Evolutionary conservation across 2,888 invertebrate species (phyloP).

Genomic region (Athalia rosae): DNA sequence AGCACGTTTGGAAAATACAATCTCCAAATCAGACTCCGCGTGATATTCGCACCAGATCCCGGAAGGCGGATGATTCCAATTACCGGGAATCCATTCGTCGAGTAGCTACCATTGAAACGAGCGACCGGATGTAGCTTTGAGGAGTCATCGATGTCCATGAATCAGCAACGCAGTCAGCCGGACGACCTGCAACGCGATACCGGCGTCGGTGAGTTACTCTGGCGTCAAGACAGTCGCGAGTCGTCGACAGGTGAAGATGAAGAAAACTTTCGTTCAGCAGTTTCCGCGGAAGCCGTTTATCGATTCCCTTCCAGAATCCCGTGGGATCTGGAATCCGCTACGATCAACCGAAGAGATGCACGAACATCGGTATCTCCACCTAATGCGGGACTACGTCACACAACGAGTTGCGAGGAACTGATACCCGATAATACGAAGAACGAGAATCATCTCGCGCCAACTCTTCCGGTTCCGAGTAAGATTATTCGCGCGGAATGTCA

Average conservation of each 20-base stretch:
- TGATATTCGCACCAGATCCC: background rate
- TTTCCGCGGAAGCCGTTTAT: background rate
- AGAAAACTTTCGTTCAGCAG: background rate
- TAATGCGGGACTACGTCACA: too few species aligned
- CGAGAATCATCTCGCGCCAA: too few species aligned
- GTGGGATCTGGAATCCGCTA: too few species aligned
- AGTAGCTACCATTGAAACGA: slow-evolving; percentile 23
- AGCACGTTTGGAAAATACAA: too few species aligned
- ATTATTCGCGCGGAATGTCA: background rate
- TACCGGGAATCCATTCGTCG: slow-evolving; percentile 22
- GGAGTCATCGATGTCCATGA: slow-evolving; percentile 45
- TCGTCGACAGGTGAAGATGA: slow-evolving; percentile 41
- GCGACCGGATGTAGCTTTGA: slow-evolving; percentile 38
- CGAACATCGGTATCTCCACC: too few species aligned
- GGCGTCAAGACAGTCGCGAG: slow-evolving; percentile 39
- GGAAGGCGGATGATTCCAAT: slow-evolving; percentile 42
- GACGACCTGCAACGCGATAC: slow-evolving; percentile 32
- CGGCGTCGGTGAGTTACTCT: slow-evolving; percentile 31
- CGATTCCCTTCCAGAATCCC: too few species aligned
- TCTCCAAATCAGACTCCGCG: too few species aligned
- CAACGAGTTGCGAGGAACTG: background rate
- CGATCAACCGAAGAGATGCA: too few species aligned
- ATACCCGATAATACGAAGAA: too few species aligned
- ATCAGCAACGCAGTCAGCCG: slow-evolving; percentile 39
- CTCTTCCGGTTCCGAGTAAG: slow-evolving; percentile 1